A percentile compares a stretch with the other conserved stretches of the same genome.
These are phyloP conservation scores for Antedon mediterranea DNA, from an alignment of 53 echinoderm and acorn worm species.

Conservation along the genomic window DNA sequence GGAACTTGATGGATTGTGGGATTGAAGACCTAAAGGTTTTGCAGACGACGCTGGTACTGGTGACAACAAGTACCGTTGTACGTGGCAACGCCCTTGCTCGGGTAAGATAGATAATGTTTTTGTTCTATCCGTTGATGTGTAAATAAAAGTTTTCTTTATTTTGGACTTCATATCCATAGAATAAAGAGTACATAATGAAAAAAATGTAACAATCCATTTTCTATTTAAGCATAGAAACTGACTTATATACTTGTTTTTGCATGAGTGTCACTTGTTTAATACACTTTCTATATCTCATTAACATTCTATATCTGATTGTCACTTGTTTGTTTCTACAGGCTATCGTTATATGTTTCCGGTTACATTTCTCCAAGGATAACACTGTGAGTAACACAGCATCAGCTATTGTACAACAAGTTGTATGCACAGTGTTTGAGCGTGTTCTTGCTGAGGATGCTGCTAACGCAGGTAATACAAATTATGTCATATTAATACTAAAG, in stretches of 20 bases:
- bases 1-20: conserved; percentile 82
- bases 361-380: conserved; percentile 92
- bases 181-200: too few relatives aligned
- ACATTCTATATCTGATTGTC: not conserved
- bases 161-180: too few relatives aligned
- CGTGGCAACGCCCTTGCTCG: conserved; percentile 63
- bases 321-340: conserved; percentile 33
- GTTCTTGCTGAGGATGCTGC: conserved; percentile 90
- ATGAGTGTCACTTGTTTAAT: too few relatives aligned
- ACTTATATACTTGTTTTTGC: too few relatives aligned
- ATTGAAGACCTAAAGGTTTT: conserved; percentile 84
- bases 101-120: conserved; percentile 34
- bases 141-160: too few relatives aligned
- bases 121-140: too few relatives aligned
- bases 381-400: conserved; percentile 95
- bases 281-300: not conserved
- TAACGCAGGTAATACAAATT: conserved; percentile 37
- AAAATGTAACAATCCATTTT: too few relatives aligned
- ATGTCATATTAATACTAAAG: not conserved
- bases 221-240: too few relatives aligned
- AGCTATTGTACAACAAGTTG: conserved; percentile 86
- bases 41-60: conserved; percentile 74
- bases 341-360: conserved; percentile 80
- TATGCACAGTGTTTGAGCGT: conserved; percentile 84
- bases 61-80: conserved; percentile 87